Evolutionary conservation across 2,113 vertebrate species (phyloP), one percentile per base, ranked within the genome.

Genomic region (Pseudolaguvia tuberculata): DNA sequence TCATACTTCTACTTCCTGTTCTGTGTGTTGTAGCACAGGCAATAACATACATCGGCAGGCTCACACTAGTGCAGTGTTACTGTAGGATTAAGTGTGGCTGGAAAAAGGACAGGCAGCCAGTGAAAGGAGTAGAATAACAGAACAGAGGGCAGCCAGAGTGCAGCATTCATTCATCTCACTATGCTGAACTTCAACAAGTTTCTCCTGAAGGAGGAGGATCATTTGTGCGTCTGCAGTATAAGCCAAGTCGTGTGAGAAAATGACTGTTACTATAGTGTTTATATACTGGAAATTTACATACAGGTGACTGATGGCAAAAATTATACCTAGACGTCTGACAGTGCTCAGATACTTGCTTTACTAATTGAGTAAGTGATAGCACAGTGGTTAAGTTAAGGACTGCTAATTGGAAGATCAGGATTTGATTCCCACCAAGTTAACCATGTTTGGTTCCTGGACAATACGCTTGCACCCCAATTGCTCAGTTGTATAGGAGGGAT

Each of bases 111-210:
- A 66, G 25, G 5, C 47, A 31, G 23, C 17, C 42, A 50, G 56
- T 14, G 39, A 61, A 53, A 58, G 27, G 52, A 47, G 69, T 23
- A 48, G 27, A 42, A 42, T 56, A 47, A 45, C 31, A 42, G 15
- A 47, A 14, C 62, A 66, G 62, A 48, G 62, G 42, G 42, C 62
- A 66, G 62, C 42, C 62, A 48, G 42, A 66, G 68, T 3, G 10
- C 25, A 50, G 29, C 68, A n/a, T 42, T 47, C 21, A 56, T 71
- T 58, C 21, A 71, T 57, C 53, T 50, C 84, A n/a, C 78, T 68
- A 88, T 90, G 86, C 83, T 81, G 42, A 83, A 83, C 14, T 67
- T 88, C 45, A 84, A 70, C 25, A 21, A 56, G 0, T 86, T 91
- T 75, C 88, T 75, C 80, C 78, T 79, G 7, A 14, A 61, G 47